Base-by-base conservation (phyloP, 23 tunicate species). In the Halocynthia aurantium region DNA sequence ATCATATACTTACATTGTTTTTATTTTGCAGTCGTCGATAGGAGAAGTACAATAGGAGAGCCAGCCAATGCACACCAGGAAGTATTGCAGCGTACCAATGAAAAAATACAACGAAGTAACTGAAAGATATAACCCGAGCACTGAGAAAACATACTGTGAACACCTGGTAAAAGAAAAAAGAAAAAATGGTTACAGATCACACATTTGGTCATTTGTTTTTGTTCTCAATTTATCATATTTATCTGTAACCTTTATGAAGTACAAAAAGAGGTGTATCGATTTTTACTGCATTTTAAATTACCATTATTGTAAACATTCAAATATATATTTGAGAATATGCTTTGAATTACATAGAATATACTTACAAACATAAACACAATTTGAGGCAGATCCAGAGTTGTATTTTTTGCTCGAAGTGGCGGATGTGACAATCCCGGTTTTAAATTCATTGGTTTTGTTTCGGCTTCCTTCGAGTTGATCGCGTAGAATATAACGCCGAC, bases 81-180 rank as follows among this genome's bases (percentile, higher is more conserved):
- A 74, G 64, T 20, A 74, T 74, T 22, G 31, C 31, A 8, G 78
- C 78, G 57, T 51, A 74, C 78, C 78, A 74, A 17, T 74, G 50
- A 54, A n/a, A 74, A 56, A 74, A 74, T 56, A 74, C 10, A 17
- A 74, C 56, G 62, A 74, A 74, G 22, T 74, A 74, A 54, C 78
- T 74, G 10, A 74, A 5, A 0, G 78, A 74, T 9, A 74, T 8
- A 12, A 64, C 56, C 57, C 78, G 56, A 15, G 78, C 19, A 9
- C 78, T 44, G 50, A 74, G 62, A 54, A 74, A 74, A n/a, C 78
- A 74, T 55, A 74, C 78, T 13, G 78, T 74, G 62, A 54, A 74
- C 7, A 74, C 56, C 78, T 74, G 78, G 22, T 54, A 5, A 11
- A 67, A 22, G 0, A 49, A 70, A 19, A n/a, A n/a, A n/a, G n/a